Percentiles rank a stretch among this genome's conserved stretches.
Conservation (phyloP, 2,797 vertebrate genomes). For the Xenopus petersii region DNA sequence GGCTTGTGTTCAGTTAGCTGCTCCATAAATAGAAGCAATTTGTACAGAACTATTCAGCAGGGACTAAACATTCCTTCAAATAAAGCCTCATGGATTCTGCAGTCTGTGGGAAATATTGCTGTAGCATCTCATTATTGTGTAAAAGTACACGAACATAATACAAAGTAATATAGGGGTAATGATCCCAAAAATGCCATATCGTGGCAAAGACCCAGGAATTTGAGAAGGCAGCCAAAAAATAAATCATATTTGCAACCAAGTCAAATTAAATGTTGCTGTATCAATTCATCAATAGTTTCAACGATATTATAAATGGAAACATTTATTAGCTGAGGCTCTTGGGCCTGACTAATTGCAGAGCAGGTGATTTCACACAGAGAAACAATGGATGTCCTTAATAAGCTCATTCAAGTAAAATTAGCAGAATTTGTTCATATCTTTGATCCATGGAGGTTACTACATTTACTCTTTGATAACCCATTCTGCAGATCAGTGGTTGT, state of each 20-base stretch:
- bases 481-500: no score
- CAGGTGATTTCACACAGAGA: no score
- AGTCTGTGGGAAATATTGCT: slow-evolving; percentile 20
- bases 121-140: slow-evolving; percentile 7
- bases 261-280: slow-evolving; percentile 28
- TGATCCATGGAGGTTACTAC: no score
- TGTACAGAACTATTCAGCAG: no score
- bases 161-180: not conserved
- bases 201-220: slow-evolving; percentile 28
- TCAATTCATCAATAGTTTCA: slow-evolving; percentile 29
- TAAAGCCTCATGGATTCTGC: slow-evolving; percentile 1
- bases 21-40: no score
- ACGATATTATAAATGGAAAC: not conserved
- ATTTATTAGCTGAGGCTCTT: slow-evolving; percentile 4
- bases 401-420: no score
- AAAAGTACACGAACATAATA: slow-evolving; percentile 2
- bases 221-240: slow-evolving; percentile 14
- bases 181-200: slow-evolving; percentile 23
- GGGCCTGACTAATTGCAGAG: not conserved
- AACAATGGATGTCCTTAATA: no score
- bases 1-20: no score
- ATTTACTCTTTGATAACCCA: no score
- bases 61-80: no score
- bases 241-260: slow-evolving; percentile 37
- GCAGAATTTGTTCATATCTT: no score